Evolutionary conservation across 35 echinoderm and acorn worm genomes (phyloP).

Genomic region (Acanthaster planci): DNA sequence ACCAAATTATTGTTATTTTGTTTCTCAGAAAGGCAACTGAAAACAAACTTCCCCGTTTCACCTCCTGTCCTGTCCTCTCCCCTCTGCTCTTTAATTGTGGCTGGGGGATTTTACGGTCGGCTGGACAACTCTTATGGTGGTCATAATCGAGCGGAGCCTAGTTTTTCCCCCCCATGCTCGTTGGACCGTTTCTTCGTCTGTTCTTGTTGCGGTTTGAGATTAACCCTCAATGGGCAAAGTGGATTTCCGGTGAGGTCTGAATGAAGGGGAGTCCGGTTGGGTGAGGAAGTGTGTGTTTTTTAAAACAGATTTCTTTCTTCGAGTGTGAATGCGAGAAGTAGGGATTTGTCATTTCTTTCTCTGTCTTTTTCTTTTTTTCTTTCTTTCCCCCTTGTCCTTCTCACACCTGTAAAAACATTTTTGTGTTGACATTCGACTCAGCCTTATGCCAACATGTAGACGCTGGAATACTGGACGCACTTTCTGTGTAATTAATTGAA

Average conservation of each 20-base stretch:
- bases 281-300: neutral
- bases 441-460: too few species aligned
- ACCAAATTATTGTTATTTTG: too few species aligned
- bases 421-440: neutral
- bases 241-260: neutral
- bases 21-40: neutral
- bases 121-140: neutral
- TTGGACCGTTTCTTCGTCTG: too few species aligned
- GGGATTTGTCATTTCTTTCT: neutral
- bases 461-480: too few species aligned
- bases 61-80: neutral
- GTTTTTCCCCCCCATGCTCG: too few species aligned
- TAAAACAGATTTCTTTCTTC: neutral
- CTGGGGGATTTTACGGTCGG: neutral
- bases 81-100: neutral
- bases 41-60: constrained; percentile 6
- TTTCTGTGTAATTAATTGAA: too few species aligned
- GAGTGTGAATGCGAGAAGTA: neutral
- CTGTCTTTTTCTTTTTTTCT: neutral
- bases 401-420: neutral
- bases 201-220: neutral
- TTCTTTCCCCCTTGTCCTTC: neutral
- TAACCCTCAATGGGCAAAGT: neutral
- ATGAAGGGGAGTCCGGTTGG: neutral
- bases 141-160: too few species aligned